Evolutionary conservation across 2,888 invertebrate genomes (phyloP).

Genomic region (Dione juno): DNA sequence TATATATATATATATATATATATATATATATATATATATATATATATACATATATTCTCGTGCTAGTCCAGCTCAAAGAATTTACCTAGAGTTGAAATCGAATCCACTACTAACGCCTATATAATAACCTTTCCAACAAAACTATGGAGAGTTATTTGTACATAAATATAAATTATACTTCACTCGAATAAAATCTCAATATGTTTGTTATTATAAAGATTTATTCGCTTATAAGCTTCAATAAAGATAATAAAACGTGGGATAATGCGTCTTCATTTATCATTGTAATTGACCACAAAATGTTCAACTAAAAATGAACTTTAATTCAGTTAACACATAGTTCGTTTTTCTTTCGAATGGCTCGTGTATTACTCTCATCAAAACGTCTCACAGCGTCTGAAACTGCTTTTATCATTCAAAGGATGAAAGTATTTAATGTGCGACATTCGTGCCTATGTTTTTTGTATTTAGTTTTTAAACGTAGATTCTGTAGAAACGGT

Average conservation of each 20-base stretch:
- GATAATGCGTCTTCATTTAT: conserved; percentile 34
- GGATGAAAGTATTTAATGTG: conserved; percentile 14
- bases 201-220: conserved; percentile 1
- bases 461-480: not conserved
- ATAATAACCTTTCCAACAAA: too few species aligned
- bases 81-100: too few species aligned
- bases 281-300: conserved; percentile 31
- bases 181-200: not conserved
- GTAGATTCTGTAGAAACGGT: not conserved
- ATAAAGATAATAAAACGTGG: conserved; percentile 30
- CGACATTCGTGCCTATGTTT: not conserved
- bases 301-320: not conserved
- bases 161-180: not conserved
- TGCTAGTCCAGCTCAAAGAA: too few species aligned
- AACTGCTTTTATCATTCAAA: conserved; percentile 36
- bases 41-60: too few species aligned
- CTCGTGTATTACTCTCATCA: conserved; percentile 21
- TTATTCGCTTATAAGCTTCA: conserved; percentile 32
- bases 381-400: conserved; percentile 30
- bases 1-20: too few species aligned
- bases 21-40: too few species aligned
- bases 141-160: too few species aligned
- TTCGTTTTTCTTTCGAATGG: not conserved
- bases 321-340: not conserved
- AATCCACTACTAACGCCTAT: too few species aligned